These are phyloP conservation scores for Archaeoteleia sp. DNA, from an alignment of 2,888 invertebrate genomes.

Conservation along the genomic window DNA sequence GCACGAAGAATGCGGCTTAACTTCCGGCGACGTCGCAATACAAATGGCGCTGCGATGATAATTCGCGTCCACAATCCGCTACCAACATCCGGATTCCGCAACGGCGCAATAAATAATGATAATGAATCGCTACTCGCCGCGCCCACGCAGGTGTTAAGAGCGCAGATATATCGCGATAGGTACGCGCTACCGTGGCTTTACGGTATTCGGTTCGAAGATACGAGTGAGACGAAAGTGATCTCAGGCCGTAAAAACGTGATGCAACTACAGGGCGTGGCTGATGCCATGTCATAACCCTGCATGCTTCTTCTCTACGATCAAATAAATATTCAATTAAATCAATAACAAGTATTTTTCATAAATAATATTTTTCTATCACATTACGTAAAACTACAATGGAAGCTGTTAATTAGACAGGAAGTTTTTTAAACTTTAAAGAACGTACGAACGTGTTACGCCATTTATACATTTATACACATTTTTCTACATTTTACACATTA, in stretches of 20 bases:
- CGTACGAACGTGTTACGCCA: too few relatives aligned
- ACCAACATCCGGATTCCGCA: conserved; percentile 53
- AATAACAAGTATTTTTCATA: too few relatives aligned
- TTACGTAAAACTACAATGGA: too few relatives aligned
- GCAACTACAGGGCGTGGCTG: conserved; percentile 47
- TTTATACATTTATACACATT: too few relatives aligned
- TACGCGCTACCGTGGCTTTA: conserved; percentile 45
- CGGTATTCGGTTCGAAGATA: conserved; percentile 40
- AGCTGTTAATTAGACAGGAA: too few relatives aligned
- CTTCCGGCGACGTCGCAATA: not conserved
- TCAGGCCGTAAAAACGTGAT: conserved; percentile 48
- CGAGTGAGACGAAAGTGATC: conserved; percentile 50
- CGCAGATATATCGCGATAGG: conserved; percentile 35
- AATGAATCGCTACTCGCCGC: conserved; percentile 55
- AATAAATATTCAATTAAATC: too few relatives aligned
- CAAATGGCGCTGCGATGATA: conserved; percentile 1
- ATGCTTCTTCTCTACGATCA: conserved; percentile 35
- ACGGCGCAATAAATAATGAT: conserved; percentile 53
- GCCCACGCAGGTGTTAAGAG: conserved; percentile 55
- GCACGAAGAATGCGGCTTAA: too few relatives aligned
- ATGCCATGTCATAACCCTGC: conserved; percentile 50
- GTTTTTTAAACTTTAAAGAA: too few relatives aligned
- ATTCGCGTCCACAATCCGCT: conserved; percentile 21
- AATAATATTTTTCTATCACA: too few relatives aligned
- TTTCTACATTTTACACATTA: too few relatives aligned